A percentile compares a stretch with the other conserved stretches of the same genome.
Evolutionary conservation across 23 tunicate species (phyloP).

Genomic region (Ciona savignyi): DNA sequence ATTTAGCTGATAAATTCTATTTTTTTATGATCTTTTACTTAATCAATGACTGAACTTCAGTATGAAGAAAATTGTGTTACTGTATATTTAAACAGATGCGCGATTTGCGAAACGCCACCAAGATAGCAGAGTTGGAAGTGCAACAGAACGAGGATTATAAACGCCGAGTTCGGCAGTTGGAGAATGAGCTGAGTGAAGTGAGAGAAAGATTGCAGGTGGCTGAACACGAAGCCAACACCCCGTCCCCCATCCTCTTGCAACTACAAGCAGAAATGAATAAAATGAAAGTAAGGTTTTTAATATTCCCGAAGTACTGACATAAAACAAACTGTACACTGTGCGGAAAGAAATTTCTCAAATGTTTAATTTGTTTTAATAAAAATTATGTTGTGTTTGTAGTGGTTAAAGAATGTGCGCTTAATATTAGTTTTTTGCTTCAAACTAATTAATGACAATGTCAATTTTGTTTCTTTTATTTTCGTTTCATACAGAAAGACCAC

Average conservation of each 20-base stretch:
- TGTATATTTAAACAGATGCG: no score
- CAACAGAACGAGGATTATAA: slow-evolving; percentile 57
- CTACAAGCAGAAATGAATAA: slow-evolving; percentile 60
- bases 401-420: no score
- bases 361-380: no score
- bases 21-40: no score
- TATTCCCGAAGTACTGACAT: not conserved
- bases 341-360: no score
- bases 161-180: slow-evolving; percentile 31
- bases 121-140: slow-evolving; percentile 29
- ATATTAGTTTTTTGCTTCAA: no score
- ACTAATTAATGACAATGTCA: no score
- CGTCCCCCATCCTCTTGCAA: slow-evolving; percentile 53
- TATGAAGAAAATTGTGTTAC: no score
- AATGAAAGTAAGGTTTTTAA: slow-evolving; percentile 30
- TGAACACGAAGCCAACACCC: slow-evolving; percentile 69
- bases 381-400: no score
- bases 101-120: slow-evolving; percentile 31
- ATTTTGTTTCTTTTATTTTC: not conserved
- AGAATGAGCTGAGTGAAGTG: slow-evolving; percentile 42
- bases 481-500: slow-evolving; percentile 33
- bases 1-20: no score
- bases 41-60: no score
- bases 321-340: no score
- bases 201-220: slow-evolving; percentile 32